Evolutionary conservation across 2,113 vertebrate genomes (phyloP).

Genomic region (Otolemur garnettii): DNA sequence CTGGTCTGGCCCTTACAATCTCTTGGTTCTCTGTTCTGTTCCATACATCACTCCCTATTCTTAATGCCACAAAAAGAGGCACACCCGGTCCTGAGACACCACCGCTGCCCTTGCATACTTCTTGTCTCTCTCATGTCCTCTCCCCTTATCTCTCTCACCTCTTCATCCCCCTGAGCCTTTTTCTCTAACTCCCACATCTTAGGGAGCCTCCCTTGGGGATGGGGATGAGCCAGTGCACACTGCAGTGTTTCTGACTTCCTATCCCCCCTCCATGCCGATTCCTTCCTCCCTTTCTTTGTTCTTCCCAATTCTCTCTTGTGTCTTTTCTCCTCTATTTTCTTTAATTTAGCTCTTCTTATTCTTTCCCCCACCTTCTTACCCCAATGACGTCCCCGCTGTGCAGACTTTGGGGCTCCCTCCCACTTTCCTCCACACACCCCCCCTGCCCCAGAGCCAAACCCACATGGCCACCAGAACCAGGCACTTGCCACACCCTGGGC

Average conservation of each 20-base stretch:
- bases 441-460: background rate
- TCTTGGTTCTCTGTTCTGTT: no score
- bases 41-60: background rate
- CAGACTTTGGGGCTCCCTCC: background rate
- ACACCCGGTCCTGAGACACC: background rate
- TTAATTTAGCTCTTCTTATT: background rate
- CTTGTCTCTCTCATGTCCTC: background rate
- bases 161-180: background rate
- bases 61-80: background rate
- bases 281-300: background rate
- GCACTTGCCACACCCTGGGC: background rate
- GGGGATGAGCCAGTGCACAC: background rate
- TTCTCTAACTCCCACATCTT: background rate
- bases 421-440: background rate
- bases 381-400: background rate
- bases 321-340: conserved; percentile 25
- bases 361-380: background rate
- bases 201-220: background rate
- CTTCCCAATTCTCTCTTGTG: no score
- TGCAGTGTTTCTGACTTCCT: background rate
- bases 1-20: no score
- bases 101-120: background rate
- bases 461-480: background rate
- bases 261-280: background rate
- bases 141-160: background rate